Conservation (phyloP, 2,888 invertebrate genomes). For the Apotomis capreana region DNA sequence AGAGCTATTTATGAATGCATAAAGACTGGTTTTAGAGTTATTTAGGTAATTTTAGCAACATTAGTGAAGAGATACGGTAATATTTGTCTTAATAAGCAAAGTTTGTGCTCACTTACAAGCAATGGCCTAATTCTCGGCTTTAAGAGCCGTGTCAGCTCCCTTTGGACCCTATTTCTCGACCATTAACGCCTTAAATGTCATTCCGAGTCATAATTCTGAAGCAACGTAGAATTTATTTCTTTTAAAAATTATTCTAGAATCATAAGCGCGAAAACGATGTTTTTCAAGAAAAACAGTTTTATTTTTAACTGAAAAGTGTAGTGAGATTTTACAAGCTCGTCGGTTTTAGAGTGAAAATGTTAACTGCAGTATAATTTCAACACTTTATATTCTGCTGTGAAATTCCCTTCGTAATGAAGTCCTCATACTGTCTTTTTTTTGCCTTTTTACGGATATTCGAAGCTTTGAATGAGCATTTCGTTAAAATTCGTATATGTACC, state of each 20-base stretch:
- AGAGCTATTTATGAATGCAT: constrained; percentile 8
- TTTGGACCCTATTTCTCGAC: constrained; percentile 33
- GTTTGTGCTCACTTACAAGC: constrained; percentile 45
- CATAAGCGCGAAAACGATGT: background rate
- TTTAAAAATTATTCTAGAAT: background rate
- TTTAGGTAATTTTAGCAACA: constrained; percentile 19
- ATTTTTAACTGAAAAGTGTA: constrained; percentile 4
- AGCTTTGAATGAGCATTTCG: background rate
- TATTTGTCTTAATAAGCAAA: constrained; percentile 47
- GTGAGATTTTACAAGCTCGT: constrained; percentile 17
- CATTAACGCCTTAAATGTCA: constrained; percentile 36
- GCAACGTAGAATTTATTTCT: constrained; percentile 21
- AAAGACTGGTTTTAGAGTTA: constrained; percentile 17
- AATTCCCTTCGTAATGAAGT: background rate
- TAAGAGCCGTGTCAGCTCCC: constrained; percentile 23
- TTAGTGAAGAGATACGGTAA: constrained; percentile 25
- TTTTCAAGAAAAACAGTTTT: constrained; percentile 10
- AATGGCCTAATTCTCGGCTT: constrained; percentile 44
- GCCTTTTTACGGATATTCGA: background rate
- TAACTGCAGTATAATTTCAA: constrained; percentile 8
- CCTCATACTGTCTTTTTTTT: background rate
- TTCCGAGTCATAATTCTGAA: constrained; percentile 24
- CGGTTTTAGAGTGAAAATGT: constrained; percentile 14
- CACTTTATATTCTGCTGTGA: background rate
- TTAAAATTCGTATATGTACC: no score